phyloP scores from a whole-genome alignment of 1,140 invertebrate genomes.

The Aporrectodea caliginosa region DNA sequence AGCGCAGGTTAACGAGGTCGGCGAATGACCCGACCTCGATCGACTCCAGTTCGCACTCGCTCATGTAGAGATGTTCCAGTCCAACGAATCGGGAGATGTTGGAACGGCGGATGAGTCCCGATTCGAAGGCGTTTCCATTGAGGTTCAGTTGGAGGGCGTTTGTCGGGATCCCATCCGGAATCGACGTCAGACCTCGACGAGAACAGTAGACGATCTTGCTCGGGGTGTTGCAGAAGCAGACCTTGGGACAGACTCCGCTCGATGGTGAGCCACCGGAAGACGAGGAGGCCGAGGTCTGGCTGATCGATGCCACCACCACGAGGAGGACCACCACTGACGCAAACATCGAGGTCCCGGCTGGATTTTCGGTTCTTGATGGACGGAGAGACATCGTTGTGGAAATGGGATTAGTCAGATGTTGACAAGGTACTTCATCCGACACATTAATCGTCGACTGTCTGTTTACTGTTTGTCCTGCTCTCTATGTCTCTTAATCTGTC shows the following conservation, averaged over 20 bases:
- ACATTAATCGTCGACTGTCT: no score
- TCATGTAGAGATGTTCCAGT: constrained; percentile 50
- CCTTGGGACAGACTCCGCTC: constrained; percentile 46
- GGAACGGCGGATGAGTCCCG: constrained; percentile 37
- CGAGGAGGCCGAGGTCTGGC: no score
- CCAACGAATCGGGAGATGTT: constrained; percentile 46
- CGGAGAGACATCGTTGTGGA: no score
- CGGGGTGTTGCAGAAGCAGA: constrained; percentile 49
- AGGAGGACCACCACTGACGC: no score
- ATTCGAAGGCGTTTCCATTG: constrained; percentile 49
- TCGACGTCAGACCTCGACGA: constrained; percentile 42
- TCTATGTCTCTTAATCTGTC: no score
- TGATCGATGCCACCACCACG: no score
- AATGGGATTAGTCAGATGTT: no score
- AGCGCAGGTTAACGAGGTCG: constrained; percentile 46
- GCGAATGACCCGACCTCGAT: constrained; percentile 49
- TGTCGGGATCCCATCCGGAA: constrained; percentile 48
- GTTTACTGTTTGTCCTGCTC: no score
- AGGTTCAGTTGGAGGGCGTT: constrained; percentile 49
- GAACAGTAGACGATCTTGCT: constrained; percentile 50
- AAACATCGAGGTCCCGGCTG: no score
- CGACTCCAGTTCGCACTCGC: constrained; percentile 49
- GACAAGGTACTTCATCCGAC: no score
- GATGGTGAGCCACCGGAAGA: no score
- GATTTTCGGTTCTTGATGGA: no score